Percentiles rank a stretch among this genome's conserved stretches.
Conservation (phyloP, 2,888 invertebrate genomes). For the Tridacna crocea region DNA sequence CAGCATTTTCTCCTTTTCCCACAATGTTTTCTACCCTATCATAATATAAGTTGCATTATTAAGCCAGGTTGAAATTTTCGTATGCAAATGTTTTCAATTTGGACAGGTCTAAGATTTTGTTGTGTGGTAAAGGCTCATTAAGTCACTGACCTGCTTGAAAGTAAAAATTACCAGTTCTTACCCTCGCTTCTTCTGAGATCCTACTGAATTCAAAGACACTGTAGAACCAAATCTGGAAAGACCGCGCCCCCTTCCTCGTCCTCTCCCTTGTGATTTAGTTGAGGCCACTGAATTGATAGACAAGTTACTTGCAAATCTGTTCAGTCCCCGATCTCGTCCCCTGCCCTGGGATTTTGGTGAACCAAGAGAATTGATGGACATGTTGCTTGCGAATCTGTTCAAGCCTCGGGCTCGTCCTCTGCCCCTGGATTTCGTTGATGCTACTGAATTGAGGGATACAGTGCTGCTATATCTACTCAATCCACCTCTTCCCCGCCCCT, state of each 20-base stretch:
- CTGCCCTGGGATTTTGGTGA: slow-evolving; percentile 16
- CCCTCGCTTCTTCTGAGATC: slow-evolving; percentile 28
- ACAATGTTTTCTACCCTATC: no score
- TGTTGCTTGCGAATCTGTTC: slow-evolving; percentile 40
- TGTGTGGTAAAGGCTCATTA: no score
- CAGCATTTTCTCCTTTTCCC: no score
- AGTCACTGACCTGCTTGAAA: no score
- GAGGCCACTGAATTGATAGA: slow-evolving; percentile 30
- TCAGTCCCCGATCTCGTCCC: slow-evolving; percentile 27
- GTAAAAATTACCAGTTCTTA: not conserved
- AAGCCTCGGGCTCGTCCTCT: slow-evolving; percentile 29
- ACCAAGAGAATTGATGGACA: slow-evolving; percentile 39
- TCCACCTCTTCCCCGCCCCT: not conserved
- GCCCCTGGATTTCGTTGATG: slow-evolving; percentile 6
- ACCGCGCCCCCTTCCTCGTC: slow-evolving; percentile 23
- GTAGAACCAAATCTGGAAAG: slow-evolving; percentile 34
- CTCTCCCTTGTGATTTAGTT: slow-evolving; percentile 26
- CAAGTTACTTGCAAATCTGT: slow-evolving; percentile 26
- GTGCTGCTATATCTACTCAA: no score
- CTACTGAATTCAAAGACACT: slow-evolving; percentile 37
- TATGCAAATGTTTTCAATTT: no score
- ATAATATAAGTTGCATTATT: no score
- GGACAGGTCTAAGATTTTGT: no score
- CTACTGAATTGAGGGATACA: not conserved
- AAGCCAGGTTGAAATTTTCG: no score